These are phyloP conservation scores for Chloroceryle amazona DNA, from an alignment of 2,797 vertebrate genomes.

Conservation along the genomic window DNA sequence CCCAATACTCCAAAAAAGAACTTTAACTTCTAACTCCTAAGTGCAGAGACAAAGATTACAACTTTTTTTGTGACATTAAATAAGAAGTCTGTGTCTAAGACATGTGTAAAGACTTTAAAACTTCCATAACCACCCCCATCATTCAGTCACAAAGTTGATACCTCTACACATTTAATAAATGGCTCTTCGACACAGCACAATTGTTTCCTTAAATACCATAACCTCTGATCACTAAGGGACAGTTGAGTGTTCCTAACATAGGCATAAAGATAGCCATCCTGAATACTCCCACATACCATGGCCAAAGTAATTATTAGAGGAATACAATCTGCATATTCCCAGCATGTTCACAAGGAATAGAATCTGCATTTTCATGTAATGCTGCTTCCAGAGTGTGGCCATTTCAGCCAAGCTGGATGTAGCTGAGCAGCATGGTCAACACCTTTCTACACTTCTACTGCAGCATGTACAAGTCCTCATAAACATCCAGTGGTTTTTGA, in stretches of 20 bases:
- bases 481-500: not conserved
- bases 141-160: not conserved
- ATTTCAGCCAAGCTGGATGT: not conserved
- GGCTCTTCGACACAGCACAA: not conserved
- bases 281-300: not conserved
- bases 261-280: not conserved
- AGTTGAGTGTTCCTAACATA: not conserved
- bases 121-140: not conserved
- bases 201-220: not conserved
- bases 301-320: not conserved
- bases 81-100: not conserved
- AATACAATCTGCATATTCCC: not conserved
- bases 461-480: not conserved
- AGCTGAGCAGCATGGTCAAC: not conserved
- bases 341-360: not conserved
- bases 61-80: not conserved
- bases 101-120: not conserved
- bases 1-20: not conserved
- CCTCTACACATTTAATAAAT: not conserved
- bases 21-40: not conserved
- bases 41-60: not conserved
- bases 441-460: not conserved
- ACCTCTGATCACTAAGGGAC: not conserved
- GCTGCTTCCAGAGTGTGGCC: not conserved
- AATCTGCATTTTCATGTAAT: fast-evolving